Conservation (phyloP, 2,113 vertebrate genomes). For the Phalacrocorax aristotelis region DNA sequence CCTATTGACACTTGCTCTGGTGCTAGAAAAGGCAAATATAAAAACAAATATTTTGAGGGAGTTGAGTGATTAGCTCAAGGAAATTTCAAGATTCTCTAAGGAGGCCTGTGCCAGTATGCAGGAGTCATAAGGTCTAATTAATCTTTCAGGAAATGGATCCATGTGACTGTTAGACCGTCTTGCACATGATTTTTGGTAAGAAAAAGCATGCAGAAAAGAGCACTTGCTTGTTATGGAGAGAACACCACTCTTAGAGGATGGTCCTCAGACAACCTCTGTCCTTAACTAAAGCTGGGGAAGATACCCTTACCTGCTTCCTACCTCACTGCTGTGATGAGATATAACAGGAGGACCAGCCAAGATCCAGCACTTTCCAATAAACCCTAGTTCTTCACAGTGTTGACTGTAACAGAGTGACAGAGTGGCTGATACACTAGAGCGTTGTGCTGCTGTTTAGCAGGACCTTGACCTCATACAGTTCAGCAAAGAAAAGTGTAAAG, state of each 20-base stretch:
- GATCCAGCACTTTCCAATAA: background rate
- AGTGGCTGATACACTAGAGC: background rate
- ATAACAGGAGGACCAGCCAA: background rate
- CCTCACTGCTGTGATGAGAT: background rate
- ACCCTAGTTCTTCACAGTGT: background rate
- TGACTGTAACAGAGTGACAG: background rate
- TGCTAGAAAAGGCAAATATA: background rate
- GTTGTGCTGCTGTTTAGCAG: background rate
- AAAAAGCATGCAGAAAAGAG: background rate
- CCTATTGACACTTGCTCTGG: background rate
- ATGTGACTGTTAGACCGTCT: background rate
- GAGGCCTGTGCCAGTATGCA: background rate
- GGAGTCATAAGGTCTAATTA: background rate
- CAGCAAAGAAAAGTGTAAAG: background rate
- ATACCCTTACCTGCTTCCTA: background rate
- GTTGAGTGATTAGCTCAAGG: background rate
- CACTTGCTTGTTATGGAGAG: background rate
- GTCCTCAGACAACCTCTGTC: background rate
- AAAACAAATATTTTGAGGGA: background rate
- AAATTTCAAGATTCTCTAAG: background rate
- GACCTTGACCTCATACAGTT: background rate
- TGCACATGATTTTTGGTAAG: background rate
- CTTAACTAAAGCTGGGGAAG: background rate
- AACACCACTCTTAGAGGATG: background rate
- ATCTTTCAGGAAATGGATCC: background rate